Evolutionary conservation across 2,888 invertebrate species (phyloP).

Genomic region (Teleiodes luculella): DNA sequence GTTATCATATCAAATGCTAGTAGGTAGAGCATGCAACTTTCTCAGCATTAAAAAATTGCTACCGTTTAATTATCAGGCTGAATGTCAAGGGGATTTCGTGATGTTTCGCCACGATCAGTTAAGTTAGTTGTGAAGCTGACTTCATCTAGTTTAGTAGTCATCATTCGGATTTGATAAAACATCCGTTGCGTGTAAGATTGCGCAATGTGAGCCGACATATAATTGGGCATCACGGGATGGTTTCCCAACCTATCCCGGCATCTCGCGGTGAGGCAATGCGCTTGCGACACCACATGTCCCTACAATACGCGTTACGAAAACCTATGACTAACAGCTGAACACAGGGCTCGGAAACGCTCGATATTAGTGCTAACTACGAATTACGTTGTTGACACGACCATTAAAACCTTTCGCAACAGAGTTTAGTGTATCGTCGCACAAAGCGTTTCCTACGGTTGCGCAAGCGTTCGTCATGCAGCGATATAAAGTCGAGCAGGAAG

Average conservation of each 20-base stretch:
- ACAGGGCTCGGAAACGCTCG: conserved; percentile 50
- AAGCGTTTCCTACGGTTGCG: conserved; percentile 62
- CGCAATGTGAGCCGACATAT: conserved; percentile 62
- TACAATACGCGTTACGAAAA: conserved; percentile 76
- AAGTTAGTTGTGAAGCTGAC: conserved; percentile 22
- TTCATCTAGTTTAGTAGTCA: conserved; percentile 25
- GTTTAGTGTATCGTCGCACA: conserved; percentile 53
- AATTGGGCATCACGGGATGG: conserved; percentile 74
- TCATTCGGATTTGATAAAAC: conserved; percentile 56
- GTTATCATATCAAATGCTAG: conserved; percentile 4
- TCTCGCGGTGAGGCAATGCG: conserved; percentile 64
- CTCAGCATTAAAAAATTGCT: not conserved
- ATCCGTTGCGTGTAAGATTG: conserved; percentile 50
- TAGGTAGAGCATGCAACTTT: not conserved
- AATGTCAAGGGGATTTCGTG: conserved; percentile 23
- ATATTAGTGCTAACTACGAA: conserved; percentile 41
- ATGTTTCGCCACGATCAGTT: conserved; percentile 17
- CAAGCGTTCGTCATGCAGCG: conserved; percentile 59
- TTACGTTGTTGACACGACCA: conserved; percentile 46
- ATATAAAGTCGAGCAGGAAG: conserved; percentile 73
- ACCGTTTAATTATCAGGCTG: conserved; percentile 1
- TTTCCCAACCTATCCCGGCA: conserved; percentile 77
- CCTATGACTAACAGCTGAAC: conserved; percentile 61
- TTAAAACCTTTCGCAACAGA: conserved; percentile 58
- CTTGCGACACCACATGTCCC: conserved; percentile 73